These are phyloP conservation scores for Tyrannus savana DNA, from an alignment of 2,113 vertebrate genomes.

Conservation along the genomic window DNA sequence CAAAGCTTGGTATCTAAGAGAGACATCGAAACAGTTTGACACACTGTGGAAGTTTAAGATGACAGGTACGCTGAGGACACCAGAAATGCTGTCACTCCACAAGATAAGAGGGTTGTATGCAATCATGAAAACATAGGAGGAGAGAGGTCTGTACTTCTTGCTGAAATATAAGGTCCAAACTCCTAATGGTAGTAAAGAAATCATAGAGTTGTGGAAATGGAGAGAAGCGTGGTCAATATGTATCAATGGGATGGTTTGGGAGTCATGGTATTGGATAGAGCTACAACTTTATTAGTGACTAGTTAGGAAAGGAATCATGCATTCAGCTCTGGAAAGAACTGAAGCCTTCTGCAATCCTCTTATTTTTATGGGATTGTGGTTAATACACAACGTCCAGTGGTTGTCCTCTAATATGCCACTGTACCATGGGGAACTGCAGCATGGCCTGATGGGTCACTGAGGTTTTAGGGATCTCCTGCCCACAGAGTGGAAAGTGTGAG, in stretches of 20 bases:
- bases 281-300: neutral
- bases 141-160: neutral
- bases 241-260: neutral
- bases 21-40: neutral
- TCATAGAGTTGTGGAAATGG: neutral
- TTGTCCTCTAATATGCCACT: neutral
- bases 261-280: neutral
- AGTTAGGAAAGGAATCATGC: neutral
- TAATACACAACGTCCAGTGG: neutral
- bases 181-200: neutral
- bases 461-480: neutral
- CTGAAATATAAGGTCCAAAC: neutral
- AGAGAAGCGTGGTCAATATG: neutral
- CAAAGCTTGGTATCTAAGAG: neutral
- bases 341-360: neutral
- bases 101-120: neutral
- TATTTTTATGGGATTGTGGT: neutral
- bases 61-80: neutral
- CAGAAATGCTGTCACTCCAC: accelerated
- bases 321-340: neutral
- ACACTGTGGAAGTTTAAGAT: neutral
- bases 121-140: neutral
- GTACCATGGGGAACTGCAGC: neutral
- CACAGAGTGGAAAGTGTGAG: accelerated
- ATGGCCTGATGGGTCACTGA: neutral